Base-by-base conservation (phyloP, 2,888 invertebrate genomes). In the Tricholauxania praeusta region DNA sequence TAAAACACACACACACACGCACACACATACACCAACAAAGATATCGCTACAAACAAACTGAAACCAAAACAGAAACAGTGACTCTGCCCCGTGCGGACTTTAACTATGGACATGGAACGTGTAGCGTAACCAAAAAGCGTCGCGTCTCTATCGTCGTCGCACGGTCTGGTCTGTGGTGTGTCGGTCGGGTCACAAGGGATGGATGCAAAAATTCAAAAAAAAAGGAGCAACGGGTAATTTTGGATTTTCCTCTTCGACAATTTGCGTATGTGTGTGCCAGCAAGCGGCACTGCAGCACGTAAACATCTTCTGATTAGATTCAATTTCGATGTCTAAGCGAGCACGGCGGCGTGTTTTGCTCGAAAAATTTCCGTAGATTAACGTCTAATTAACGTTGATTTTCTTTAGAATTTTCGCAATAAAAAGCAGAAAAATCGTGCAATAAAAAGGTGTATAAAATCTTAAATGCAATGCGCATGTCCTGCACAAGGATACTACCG, bases 291-390 rank as follows among this genome's bases (percentile, higher is more conserved):
- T 71, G 83, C 83, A 84, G 48, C 49, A 60, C 59, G 49, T 59
- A 19, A 66, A 66, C 39, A 82, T 82, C 82, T 82, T 82, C 82
- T 84, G 85, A 84, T 85, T 85, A 85, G 86, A 86, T 82, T 80
- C 79, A 78, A 79, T 81, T 82, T 75, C 78, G 78, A 78, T 80
- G 78, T 78, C 76, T 75, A 75, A 79, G 78, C 79, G 78, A 73
- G 79, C 77, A 74, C 79, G 80, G 79, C 22, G n/a, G 48, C 6
- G 48, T 47, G 49, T n/a, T 64, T 48, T 39, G 49, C 14, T 17
- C 19, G 17, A n/a, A 4, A n/a, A 47, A 19, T 39, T 19, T 64
- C 17, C 19, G 28, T 28, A 39, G 17, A 48, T 53, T 17, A 52
- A 48, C 53, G 64, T 48, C 57, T 57, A 22, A 22, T 57, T 57